Evolutionary conservation across 2,113 vertebrate genomes (phyloP).

Genomic region (Puffinus mauretanicus): DNA sequence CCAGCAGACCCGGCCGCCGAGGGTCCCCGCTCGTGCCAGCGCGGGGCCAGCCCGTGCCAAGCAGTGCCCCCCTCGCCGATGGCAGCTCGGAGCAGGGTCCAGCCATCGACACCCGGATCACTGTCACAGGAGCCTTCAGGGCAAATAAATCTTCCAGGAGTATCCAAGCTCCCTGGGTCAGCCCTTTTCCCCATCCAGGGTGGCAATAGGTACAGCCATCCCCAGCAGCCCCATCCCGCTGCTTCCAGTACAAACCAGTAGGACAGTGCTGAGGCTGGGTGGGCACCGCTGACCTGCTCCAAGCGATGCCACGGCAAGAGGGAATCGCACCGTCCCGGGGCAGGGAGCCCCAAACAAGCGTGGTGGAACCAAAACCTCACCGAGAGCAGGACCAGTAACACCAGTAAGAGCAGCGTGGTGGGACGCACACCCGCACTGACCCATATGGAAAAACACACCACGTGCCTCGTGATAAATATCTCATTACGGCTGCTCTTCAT

Average conservation of each 20-base stretch:
- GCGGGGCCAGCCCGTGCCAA: neutral
- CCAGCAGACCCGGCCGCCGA: rapidly evolving
- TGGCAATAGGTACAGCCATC: neutral
- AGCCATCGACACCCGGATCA: rapidly evolving
- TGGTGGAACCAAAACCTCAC: neutral
- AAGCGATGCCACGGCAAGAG: rapidly evolving
- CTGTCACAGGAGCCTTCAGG: neutral
- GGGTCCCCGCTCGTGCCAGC: neutral
- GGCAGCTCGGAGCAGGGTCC: neutral
- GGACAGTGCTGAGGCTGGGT: neutral
- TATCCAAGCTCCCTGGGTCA: rapidly evolving
- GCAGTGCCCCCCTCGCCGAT: no score
- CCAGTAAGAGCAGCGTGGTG: neutral
- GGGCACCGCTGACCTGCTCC: neutral
- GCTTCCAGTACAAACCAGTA: neutral
- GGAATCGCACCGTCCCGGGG: rapidly evolving
- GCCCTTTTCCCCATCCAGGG: no score
- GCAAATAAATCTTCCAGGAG: neutral
- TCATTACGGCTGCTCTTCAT: neutral
- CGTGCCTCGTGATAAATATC: neutral
- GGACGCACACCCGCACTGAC: rapidly evolving
- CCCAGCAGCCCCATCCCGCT: neutral
- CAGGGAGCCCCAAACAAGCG: neutral
- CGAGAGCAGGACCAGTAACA: neutral
- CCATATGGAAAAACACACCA: neutral